Conservation (phyloP, 30 jellyfish, hydroid and myxozoan genomes). For the Aurelia coerulea region DNA sequence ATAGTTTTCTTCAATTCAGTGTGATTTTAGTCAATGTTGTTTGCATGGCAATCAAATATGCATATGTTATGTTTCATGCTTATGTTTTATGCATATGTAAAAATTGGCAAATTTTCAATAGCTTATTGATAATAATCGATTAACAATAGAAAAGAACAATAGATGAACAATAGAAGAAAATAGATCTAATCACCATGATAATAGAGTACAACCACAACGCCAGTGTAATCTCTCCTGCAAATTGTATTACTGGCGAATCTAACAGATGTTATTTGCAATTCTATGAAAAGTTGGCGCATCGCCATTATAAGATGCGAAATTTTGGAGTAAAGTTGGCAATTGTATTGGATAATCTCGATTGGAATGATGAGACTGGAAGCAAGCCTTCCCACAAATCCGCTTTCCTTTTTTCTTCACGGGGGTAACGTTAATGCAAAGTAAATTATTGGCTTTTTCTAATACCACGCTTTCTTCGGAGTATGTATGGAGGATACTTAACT, state of each 20-base stretch:
- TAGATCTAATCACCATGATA: conserved; percentile 16
- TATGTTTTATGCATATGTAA: too few species aligned
- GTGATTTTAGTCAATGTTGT: too few species aligned
- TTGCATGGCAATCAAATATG: too few species aligned
- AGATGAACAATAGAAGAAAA: neutral
- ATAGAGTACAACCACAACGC: conserved; percentile 8
- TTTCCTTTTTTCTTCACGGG: neutral
- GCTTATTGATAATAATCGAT: too few species aligned
- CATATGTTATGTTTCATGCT: too few species aligned
- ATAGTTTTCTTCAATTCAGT: too few species aligned
- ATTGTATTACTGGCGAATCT: conserved; percentile 2
- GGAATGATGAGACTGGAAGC: conserved; percentile 26
- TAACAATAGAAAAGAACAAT: too few species aligned
- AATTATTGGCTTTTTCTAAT: too few species aligned
- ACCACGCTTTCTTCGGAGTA: too few species aligned
- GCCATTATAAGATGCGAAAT: conserved; percentile 21
- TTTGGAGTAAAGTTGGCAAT: conserved; percentile 41
- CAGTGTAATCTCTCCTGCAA: conserved; percentile 40
- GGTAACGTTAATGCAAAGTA: conserved; percentile 5
- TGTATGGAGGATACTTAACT: too few species aligned
- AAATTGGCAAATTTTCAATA: too few species aligned
- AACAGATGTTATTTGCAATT: conserved; percentile 8
- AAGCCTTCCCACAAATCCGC: conserved; percentile 35
- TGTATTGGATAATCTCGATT: conserved; percentile 38
- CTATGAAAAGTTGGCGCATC: neutral